phyloP scores from a whole-genome alignment of 2,797 vertebrate genomes.

The Acanthiza pusilla region DNA sequence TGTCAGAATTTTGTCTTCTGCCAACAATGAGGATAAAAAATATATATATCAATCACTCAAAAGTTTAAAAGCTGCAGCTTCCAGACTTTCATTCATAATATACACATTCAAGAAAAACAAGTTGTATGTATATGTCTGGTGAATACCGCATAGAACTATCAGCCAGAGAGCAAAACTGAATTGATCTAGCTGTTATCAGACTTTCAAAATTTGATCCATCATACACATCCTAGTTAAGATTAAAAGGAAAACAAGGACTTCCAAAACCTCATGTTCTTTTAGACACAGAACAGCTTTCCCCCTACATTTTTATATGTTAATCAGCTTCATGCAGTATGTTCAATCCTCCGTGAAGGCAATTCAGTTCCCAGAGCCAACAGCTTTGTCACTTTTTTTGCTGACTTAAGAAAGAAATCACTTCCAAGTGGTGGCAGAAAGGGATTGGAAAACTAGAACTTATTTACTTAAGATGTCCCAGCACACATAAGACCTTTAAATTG shows the following conservation, averaged over 20 bases:
- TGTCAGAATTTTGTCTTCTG: slow-evolving; percentile 33
- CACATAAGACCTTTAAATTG: not conserved
- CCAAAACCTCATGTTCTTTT: not conserved
- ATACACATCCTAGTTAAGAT: not conserved
- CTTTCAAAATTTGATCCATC: not conserved
- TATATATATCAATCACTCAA: not conserved
- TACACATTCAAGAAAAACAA: not conserved
- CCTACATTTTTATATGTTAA: slow-evolving; percentile 44
- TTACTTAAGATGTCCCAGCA: not conserved
- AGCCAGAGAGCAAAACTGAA: not conserved
- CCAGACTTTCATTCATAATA: slow-evolving; percentile 9
- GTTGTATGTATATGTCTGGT: not conserved
- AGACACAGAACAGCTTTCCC: not conserved
- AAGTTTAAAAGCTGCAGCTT: not conserved
- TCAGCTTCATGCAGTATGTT: slow-evolving; percentile 7
- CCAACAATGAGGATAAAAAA: slow-evolving; percentile 4
- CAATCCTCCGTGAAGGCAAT: slow-evolving; percentile 9
- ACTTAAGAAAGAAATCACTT: slow-evolving; percentile 4
- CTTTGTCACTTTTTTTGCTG: not conserved
- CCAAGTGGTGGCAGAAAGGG: not conserved
- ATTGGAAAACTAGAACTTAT: not conserved
- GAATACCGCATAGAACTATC: not conserved
- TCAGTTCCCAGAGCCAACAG: not conserved
- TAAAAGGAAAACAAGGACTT: not conserved
- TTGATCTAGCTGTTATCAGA: not conserved